phyloP scores from a whole-genome alignment of 2,113 vertebrate genomes.

The Xenotilapia longispinis region DNA sequence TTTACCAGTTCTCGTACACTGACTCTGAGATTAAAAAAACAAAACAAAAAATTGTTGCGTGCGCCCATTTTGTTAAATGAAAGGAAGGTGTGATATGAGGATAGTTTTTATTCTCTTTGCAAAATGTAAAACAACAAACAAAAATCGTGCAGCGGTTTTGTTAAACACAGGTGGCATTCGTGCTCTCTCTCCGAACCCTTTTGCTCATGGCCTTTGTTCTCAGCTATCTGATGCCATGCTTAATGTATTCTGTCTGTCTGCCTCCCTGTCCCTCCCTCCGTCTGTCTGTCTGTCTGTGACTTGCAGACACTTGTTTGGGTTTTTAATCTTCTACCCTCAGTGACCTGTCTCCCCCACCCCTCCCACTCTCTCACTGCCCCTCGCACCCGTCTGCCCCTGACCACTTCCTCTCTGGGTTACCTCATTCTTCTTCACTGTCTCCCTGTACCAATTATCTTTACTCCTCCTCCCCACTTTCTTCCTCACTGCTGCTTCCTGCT shows the following conservation, averaged over 20 bases:
- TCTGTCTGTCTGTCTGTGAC: conserved; percentile 25
- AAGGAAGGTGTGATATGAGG: too few species aligned
- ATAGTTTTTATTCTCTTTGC: background rate
- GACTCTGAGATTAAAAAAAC: background rate
- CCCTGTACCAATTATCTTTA: conserved; percentile 28
- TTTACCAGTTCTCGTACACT: background rate
- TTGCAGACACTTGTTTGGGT: conserved; percentile 48
- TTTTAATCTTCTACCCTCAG: conserved; percentile 11
- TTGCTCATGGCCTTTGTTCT: background rate
- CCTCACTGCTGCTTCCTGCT: conserved; percentile 21
- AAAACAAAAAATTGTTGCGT: background rate
- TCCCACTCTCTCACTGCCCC: background rate
- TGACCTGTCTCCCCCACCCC: conserved; percentile 25
- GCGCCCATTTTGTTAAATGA: background rate
- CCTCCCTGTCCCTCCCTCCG: background rate
- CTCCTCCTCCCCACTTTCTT: conserved; percentile 14
- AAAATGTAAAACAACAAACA: background rate
- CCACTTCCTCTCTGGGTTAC: conserved; percentile 8
- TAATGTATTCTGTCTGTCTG: conserved; percentile 50
- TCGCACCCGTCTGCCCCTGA: conserved; percentile 10
- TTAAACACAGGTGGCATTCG: background rate
- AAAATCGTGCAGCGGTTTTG: background rate
- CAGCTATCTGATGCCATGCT: background rate
- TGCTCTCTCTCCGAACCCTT: background rate
- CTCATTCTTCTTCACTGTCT: background rate